Evolutionary conservation across 2,113 vertebrate species (phyloP).

Genomic region (Columba livia): DNA sequence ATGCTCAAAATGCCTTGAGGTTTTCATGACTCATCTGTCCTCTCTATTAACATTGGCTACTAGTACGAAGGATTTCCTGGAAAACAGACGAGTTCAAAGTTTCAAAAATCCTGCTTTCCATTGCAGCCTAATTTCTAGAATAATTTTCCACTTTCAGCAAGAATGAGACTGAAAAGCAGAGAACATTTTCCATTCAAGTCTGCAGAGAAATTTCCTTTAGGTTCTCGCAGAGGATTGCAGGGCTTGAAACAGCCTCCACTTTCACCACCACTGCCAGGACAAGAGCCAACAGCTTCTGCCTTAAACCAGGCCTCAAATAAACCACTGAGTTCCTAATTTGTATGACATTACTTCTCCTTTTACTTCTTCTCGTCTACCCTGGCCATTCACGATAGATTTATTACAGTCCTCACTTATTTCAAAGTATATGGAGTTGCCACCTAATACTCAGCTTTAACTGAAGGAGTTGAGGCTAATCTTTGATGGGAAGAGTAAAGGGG

Average conservation of each 20-base stretch:
- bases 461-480: neutral
- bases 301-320: neutral
- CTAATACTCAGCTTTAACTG: neutral
- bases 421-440: neutral
- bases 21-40: conserved; percentile 39
- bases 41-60: conserved; percentile 30
- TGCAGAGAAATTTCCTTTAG: conserved; percentile 30
- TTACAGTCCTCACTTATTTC: neutral
- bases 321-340: neutral
- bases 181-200: conserved; percentile 46
- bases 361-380: neutral
- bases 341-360: neutral
- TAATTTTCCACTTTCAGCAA: conserved; percentile 43
- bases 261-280: conserved; percentile 15
- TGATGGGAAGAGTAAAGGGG: neutral
- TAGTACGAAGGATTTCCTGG: conserved; percentile 48
- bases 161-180: conserved; percentile 20
- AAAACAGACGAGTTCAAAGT: conserved; percentile 27
- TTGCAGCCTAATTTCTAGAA: conserved; percentile 56
- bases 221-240: neutral
- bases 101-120: conserved; percentile 33
- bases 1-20: conserved; percentile 21
- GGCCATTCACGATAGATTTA: neutral
- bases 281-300: conserved; percentile 21
- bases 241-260: conserved; percentile 16